Evolutionary conservation across 2,113 vertebrate genomes (phyloP).

Genomic region (Micromys minutus): DNA sequence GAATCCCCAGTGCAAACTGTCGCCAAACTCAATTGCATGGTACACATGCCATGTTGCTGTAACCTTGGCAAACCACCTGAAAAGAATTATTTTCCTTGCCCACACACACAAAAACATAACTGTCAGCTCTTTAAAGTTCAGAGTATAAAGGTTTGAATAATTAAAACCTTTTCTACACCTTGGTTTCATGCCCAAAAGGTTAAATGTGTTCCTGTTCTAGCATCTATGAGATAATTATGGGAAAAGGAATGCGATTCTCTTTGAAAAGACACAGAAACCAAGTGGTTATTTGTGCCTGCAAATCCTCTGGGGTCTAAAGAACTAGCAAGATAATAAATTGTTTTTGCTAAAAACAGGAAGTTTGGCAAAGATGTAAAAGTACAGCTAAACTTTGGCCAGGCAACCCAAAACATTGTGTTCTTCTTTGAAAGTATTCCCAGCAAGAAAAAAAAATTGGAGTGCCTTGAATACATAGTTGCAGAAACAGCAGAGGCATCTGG

Average conservation of each 20-base stretch:
- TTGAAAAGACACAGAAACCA: conserved; percentile 80
- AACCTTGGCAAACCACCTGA: conserved; percentile 79
- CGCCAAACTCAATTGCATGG: conserved; percentile 59
- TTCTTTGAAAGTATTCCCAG: conserved; percentile 85
- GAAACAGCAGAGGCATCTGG: conserved; percentile 86
- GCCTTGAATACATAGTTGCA: conserved; percentile 82
- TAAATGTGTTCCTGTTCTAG: conserved; percentile 79
- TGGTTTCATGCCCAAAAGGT: conserved; percentile 80
- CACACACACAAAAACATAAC: conserved; percentile 69
- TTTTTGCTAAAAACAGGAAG: conserved; percentile 90
- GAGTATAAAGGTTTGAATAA: conserved; percentile 80
- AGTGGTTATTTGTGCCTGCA: conserved; percentile 83
- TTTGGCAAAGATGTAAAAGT: conserved; percentile 87
- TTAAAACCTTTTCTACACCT: conserved; percentile 83
- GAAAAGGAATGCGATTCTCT: conserved; percentile 80
- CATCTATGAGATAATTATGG: conserved; percentile 78
- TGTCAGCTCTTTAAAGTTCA: conserved; percentile 79
- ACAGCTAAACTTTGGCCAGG: conserved; percentile 87
- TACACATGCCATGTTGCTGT: conserved; percentile 21
- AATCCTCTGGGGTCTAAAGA: conserved; percentile 85
- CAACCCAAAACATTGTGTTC: conserved; percentile 85
- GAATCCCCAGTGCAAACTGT: conserved; percentile 60
- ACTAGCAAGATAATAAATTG: conserved; percentile 87
- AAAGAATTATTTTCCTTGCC: conserved; percentile 76
- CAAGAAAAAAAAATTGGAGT: conserved; percentile 46